Percentiles rank a stretch among this genome's conserved stretches.
Evolutionary conservation across 2,113 vertebrate genomes (phyloP).

Genomic region (Pachycephala philippinensis): DNA sequence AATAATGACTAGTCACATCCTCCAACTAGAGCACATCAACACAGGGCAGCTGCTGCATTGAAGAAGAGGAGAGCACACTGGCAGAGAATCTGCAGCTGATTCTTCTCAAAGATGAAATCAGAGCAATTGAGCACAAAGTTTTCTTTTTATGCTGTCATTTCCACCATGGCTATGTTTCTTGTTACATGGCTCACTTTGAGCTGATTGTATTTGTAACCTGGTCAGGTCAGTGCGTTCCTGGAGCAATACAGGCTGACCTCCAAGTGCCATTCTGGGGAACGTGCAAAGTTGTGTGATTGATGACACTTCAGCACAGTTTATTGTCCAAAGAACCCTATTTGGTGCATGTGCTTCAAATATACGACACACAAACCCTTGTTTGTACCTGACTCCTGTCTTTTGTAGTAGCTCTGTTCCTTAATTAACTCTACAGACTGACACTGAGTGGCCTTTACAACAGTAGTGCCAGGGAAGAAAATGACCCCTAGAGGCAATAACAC

Average conservation of each 20-base stretch:
- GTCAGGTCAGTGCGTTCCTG: background rate
- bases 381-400: background rate
- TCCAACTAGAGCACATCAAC: background rate
- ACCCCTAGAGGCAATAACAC: background rate
- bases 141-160: background rate
- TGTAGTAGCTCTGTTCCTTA: background rate
- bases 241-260: background rate
- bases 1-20: background rate
- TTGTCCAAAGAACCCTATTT: background rate
- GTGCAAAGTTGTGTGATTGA: background rate
- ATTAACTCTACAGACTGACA: background rate
- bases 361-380: background rate
- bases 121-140: background rate
- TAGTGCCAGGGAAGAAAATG: background rate
- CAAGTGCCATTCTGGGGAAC: background rate
- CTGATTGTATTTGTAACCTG: background rate
- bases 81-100: background rate
- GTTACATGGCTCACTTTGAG: background rate
- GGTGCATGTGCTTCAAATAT: background rate
- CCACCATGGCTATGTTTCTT: background rate
- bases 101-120: background rate
- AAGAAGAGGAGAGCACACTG: background rate
- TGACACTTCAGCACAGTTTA: background rate
- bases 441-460: background rate
- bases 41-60: background rate